Evolutionary conservation across 2,888 invertebrate species (phyloP).

Genomic region (Torymus tubicola): DNA sequence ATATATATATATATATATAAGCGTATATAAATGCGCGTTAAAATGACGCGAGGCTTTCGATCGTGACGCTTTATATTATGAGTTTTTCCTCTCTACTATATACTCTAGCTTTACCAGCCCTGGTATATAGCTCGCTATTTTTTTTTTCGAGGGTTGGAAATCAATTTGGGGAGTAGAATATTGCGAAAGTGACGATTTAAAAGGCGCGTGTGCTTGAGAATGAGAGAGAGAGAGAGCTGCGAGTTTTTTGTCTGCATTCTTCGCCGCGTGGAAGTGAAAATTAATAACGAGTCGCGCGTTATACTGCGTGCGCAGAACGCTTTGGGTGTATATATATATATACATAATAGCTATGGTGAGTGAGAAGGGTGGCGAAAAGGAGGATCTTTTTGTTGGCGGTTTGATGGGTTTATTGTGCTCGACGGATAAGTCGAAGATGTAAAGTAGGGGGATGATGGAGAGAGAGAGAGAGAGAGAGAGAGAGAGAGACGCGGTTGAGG

Average conservation of each 20-base stretch:
- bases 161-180: conserved; percentile 41
- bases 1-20: background rate
- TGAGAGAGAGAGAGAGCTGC: too few species aligned
- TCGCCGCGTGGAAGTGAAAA: conserved; percentile 4
- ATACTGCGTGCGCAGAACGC: background rate
- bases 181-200: conserved; percentile 50
- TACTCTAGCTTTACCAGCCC: background rate
- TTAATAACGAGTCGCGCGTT: conserved; percentile 35
- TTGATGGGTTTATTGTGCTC: conserved; percentile 38
- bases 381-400: conserved; percentile 12
- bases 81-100: conserved; percentile 3
- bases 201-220: conserved; percentile 6
- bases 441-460: too few species aligned
- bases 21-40: conserved; percentile 12
- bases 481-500: too few species aligned
- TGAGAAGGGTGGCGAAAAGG: background rate
- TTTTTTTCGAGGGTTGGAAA: conserved; percentile 21
- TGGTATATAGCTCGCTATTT: conserved; percentile 1
- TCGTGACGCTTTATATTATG: conserved; percentile 23
- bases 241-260: too few species aligned
- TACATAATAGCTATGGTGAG: too few species aligned
- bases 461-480: too few species aligned
- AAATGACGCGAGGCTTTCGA: conserved; percentile 22
- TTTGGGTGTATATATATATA: background rate
- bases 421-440: background rate